A percentile compares a stretch with the other conserved stretches of the same genome.
These are phyloP conservation scores for Agapornis roseicollis DNA, from an alignment of 2,113 vertebrate genomes.

Conservation along the genomic window DNA sequence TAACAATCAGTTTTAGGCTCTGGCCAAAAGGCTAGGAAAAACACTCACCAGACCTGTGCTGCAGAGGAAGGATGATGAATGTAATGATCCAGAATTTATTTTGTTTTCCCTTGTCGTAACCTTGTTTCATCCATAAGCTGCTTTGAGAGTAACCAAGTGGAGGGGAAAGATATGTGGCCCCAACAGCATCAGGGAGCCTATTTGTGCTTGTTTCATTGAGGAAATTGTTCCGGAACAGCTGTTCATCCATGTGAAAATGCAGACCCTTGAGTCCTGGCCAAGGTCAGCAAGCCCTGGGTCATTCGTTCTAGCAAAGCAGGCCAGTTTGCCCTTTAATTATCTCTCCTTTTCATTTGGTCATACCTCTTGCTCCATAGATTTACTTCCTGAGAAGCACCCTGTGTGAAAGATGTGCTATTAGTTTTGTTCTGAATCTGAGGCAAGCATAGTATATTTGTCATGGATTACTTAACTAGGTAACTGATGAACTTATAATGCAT, in stretches of 20 bases:
- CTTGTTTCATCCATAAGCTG: not conserved
- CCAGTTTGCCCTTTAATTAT: conserved; percentile 55
- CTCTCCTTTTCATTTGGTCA: not conserved
- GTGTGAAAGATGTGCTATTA: not conserved
- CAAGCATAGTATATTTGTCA: not conserved
- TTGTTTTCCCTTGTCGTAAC: not conserved
- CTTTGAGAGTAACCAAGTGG: conserved; percentile 19
- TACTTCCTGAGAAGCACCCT: not conserved
- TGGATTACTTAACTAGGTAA: not conserved
- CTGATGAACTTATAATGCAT: not conserved
- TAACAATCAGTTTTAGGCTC: not conserved
- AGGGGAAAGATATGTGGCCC: conserved; percentile 10
- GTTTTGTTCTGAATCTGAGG: not conserved
- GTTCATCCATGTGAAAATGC: conserved; percentile 61
- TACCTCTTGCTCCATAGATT: conserved; percentile 1
- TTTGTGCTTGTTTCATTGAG: conserved; percentile 51
- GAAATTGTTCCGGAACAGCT: conserved; percentile 63
- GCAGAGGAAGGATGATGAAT: not conserved
- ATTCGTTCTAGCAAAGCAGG: conserved; percentile 51
- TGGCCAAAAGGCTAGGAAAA: not conserved
- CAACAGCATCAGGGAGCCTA: conserved; percentile 17
- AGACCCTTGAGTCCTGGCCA: conserved; percentile 51
- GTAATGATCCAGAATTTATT: not conserved
- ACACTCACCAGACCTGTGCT: not conserved
- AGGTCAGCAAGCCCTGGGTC: conserved; percentile 59